phyloP scores from a whole-genome alignment of 35 echinoderm and acorn worm species.

The Acanthaster planci region DNA sequence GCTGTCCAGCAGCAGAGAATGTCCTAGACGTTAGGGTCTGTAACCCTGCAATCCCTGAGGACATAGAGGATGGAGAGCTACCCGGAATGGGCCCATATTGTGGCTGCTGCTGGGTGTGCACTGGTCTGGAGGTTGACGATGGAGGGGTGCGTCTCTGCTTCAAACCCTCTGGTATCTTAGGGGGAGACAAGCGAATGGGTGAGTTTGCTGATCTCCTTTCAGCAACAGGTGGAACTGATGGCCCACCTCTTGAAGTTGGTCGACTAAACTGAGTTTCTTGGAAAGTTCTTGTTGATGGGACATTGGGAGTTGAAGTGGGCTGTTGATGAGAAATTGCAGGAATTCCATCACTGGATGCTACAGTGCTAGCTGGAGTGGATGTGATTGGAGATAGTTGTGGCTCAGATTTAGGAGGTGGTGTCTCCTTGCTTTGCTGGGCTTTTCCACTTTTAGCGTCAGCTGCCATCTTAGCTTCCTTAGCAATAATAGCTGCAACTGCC shows the following conservation, averaged over 20 bases:
- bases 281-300: background rate
- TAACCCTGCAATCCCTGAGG: background rate
- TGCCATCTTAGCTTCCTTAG: slow-evolving; percentile 71
- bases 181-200: slow-evolving; percentile 15
- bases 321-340: background rate
- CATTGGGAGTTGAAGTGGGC: background rate
- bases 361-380: background rate
- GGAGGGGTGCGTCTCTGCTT: slow-evolving; percentile 6
- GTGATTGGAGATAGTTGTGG: background rate
- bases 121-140: background rate
- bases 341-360: background rate
- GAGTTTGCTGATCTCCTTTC: slow-evolving; percentile 13
- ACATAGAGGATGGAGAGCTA: slow-evolving; percentile 4
- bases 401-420: background rate
- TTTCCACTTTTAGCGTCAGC: slow-evolving; percentile 11
- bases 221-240: background rate
- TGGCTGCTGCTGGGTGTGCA: background rate
- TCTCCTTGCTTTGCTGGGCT: background rate
- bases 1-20: background rate
- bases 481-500: slow-evolving; percentile 85
- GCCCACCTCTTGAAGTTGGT: background rate
- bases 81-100: slow-evolving; percentile 11
- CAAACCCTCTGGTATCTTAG: background rate
- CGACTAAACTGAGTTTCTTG: background rate
- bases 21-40: background rate